Evolutionary conservation across 2,888 invertebrate genomes (phyloP), one percentile per base, ranked within the genome.

Genomic region (Tipula lateralis): DNA sequence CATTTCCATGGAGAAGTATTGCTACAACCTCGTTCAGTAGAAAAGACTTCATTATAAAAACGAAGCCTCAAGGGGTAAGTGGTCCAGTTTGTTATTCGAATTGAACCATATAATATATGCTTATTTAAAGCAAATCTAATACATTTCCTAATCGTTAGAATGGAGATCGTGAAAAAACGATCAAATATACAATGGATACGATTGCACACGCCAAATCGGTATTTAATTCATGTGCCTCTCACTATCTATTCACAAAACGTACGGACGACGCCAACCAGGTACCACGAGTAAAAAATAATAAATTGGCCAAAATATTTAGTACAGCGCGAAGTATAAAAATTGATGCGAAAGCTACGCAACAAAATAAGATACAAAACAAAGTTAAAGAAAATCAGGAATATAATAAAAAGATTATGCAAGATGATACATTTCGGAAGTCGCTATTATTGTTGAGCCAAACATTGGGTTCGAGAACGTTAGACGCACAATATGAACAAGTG

Each of bases 141-240:
- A n/a, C 83, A 19, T 16, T 81, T 85, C 24, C 87, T 86, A 85
- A 85, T 84, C 92, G 91, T 84, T 91, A 97, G 97, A 95, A 96
- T 66, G 98, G 98, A 91, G 94, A 94, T 86, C 97, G 97, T 90
- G 97, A 97, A 89, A 97, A 96, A 1, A 92, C 98, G 81, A 92
- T 99, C 85, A 97, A 98, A 13, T 99, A 99, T 91, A 97, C 98
- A 90, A 96, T 99, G 95, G 94, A 94, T 86, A 96, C 97, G 19
- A 97, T 97, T 87, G 94, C 97, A 84, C 96, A 97, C 24, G 97
- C 98, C 85, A 99, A 99, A 91, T 96, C 96, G 83, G 91, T 99
- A 84, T 99, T 99, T 99, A 97, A 99, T 89, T 96, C 97, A 7
- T 99, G 99, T 88, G n/a, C n/a, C n/a, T n/a, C n/a, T n/a, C 99